Conservation (phyloP, 2,113 vertebrate genomes). For the Syngnathus floridae region DNA sequence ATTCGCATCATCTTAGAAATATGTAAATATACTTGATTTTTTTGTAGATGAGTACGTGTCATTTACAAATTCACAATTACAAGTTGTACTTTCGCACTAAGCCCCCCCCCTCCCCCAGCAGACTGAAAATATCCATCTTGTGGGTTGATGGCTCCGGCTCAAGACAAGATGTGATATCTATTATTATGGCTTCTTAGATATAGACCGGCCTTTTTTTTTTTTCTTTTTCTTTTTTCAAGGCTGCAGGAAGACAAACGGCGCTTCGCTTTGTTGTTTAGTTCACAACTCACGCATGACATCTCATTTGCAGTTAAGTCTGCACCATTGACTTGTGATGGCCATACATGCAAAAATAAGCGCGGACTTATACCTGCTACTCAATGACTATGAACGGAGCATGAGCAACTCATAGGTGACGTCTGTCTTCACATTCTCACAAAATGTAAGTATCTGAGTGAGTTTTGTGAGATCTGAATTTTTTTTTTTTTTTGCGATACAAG, state of each 20-base stretch:
- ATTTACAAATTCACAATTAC: not conserved
- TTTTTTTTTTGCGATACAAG: not conserved
- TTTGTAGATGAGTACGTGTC: not conserved
- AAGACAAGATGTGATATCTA: slow-evolving; percentile 2
- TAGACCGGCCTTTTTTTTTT: slow-evolving; percentile 30
- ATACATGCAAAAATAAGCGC: not conserved
- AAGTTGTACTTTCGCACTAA: not conserved
- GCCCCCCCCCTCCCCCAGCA: not conserved
- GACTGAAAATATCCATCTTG: not conserved
- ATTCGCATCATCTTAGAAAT: not conserved
- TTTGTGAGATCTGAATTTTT: too few relatives aligned
- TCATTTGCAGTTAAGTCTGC: slow-evolving; percentile 2
- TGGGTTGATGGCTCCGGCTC: not conserved
- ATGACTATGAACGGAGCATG: not conserved
- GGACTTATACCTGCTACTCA: not conserved
- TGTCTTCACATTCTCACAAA: not conserved
- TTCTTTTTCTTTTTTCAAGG: slow-evolving; percentile 27
- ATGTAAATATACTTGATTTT: not conserved
- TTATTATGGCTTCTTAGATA: slow-evolving; percentile 23
- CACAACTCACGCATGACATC: slow-evolving; percentile 4
- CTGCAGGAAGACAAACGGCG: slow-evolving; percentile 14
- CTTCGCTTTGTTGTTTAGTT: slow-evolving; percentile 8
- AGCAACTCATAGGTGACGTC: not conserved
- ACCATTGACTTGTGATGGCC: not conserved
- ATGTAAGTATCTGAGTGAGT: not conserved